phyloP scores from a whole-genome alignment of 2,113 vertebrate genomes.

The Tapirus terrestris region DNA sequence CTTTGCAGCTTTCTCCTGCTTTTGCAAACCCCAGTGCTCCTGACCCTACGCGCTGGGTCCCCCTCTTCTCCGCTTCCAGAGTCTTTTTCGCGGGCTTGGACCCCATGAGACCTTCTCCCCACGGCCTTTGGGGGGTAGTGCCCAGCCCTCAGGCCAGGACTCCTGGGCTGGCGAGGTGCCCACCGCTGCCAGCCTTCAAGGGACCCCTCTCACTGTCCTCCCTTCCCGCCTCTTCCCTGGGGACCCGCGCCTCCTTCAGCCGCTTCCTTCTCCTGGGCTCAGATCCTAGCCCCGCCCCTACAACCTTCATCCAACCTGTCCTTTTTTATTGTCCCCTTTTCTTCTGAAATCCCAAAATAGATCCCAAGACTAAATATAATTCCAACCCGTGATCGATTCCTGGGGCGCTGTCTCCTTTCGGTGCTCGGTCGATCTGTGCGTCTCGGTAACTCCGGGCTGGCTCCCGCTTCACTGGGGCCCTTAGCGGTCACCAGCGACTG shows the following conservation, averaged over 20 bases:
- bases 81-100: background rate
- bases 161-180: background rate
- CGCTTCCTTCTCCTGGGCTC: background rate
- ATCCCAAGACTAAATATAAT: constrained; percentile 77
- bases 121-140: background rate
- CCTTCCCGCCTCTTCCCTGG: background rate
- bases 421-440: constrained; percentile 41
- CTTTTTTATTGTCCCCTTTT: background rate
- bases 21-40: background rate
- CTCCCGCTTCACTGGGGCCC: background rate
- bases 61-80: background rate
- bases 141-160: background rate
- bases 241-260: background rate
- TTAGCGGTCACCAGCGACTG: background rate
- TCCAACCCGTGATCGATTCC: constrained; percentile 69
- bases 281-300: constrained; percentile 39
- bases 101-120: background rate
- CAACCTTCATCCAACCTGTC: constrained; percentile 52
- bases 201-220: rapidly evolving
- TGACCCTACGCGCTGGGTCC: background rate
- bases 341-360: constrained; percentile 68
- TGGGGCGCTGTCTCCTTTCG: constrained; percentile 60
- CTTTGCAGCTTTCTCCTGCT: background rate
- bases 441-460: background rate
- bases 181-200: background rate